Conservation (phyloP, 2,113 vertebrate genomes). For the Coturnix japonica region DNA sequence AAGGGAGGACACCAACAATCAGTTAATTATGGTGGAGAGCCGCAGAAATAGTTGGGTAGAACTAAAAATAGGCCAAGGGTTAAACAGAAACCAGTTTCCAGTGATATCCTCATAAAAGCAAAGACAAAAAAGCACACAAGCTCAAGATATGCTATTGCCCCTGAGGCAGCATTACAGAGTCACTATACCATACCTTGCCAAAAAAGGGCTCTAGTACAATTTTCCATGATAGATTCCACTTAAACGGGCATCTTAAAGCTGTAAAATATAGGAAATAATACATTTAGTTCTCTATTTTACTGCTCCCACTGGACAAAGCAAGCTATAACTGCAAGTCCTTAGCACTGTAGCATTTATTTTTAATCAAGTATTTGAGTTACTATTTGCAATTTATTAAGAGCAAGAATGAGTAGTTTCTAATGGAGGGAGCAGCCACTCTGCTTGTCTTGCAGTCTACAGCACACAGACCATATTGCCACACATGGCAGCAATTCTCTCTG, state of each 20-base stretch:
- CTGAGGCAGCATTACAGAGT: neutral
- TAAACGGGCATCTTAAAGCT: fast-evolving
- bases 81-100: neutral
- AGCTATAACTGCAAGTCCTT: neutral
- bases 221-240: neutral
- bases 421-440: neutral
- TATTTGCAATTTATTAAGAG: neutral
- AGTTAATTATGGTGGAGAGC: neutral
- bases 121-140: neutral
- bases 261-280: neutral
- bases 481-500: neutral
- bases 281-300: neutral
- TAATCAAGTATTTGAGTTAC: neutral
- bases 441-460: neutral
- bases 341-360: neutral
- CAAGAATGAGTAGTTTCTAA: neutral
- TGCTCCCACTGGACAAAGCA: neutral
- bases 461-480: neutral
- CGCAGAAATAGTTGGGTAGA: neutral
- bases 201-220: neutral
- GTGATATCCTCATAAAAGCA: neutral
- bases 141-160: neutral
- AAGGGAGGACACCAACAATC: neutral
- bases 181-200: neutral
- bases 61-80: neutral